phyloP scores from a whole-genome alignment of 53 echinoderm and acorn worm genomes.

The Henricia sp. region DNA sequence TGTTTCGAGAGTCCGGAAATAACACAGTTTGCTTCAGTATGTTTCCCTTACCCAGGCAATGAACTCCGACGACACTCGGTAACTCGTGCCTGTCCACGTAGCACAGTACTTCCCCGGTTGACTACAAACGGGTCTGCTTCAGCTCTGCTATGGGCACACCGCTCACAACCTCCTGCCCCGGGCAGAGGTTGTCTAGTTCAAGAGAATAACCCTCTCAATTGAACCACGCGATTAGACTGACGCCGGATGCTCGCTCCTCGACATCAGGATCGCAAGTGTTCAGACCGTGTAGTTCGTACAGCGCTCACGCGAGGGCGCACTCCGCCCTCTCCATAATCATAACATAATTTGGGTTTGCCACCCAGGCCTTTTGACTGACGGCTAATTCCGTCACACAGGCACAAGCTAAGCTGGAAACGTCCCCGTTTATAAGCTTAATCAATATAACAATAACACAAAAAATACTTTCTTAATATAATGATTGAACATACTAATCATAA shows the following conservation, averaged over 20 bases:
- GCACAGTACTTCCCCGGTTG: not conserved
- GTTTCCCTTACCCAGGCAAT: no score
- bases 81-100: no score
- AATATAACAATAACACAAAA: not conserved
- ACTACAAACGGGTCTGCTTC: not conserved
- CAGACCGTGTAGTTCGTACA: not conserved
- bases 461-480: not conserved
- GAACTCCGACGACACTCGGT: no score
- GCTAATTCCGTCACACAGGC: constrained; percentile 27
- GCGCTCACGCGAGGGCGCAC: not conserved
- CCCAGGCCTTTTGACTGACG: constrained; percentile 13
- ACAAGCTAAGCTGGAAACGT: constrained; percentile 30
- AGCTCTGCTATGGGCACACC: not conserved
- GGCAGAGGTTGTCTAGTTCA: not conserved
- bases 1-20: no score
- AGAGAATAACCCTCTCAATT: constrained; percentile 16
- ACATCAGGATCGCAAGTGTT: not conserved
- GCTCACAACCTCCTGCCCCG: constrained; percentile 19
- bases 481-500: not conserved
- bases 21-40: no score
- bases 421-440: constrained; percentile 24
- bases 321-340: not conserved
- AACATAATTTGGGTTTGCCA: not conserved
- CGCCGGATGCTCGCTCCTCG: not conserved
- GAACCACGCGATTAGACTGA: not conserved